Evolutionary conservation across 2,113 vertebrate species (phyloP).

Genomic region (Tapirus terrestris): DNA sequence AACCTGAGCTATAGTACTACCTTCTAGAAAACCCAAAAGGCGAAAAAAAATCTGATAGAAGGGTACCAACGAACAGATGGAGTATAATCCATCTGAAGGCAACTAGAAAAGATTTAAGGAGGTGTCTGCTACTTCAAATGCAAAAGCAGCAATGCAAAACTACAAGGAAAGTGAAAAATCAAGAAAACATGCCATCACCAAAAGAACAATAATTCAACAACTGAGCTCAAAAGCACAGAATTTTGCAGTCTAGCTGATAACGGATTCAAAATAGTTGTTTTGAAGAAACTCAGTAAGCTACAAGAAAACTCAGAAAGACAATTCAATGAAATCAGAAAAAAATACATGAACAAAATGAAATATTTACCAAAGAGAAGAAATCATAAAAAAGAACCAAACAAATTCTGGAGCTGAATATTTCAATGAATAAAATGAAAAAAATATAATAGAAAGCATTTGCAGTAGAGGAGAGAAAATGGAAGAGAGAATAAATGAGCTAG

Average conservation of each 20-base stretch:
- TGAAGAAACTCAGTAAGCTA: not conserved
- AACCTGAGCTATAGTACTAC: not conserved
- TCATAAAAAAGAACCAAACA: not conserved
- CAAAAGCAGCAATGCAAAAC: not conserved
- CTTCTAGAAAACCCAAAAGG: not conserved
- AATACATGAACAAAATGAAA: not conserved
- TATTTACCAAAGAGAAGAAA: not conserved
- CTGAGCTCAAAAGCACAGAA: not conserved
- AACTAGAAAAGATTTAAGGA: not conserved
- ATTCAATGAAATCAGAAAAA: not conserved
- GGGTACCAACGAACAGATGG: not conserved
- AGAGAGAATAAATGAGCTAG: not conserved
- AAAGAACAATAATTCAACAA: not conserved
- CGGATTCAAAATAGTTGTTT: not conserved
- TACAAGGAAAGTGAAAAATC: not conserved
- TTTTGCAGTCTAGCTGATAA: not conserved
- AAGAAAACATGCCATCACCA: not conserved
- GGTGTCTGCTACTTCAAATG: not conserved
- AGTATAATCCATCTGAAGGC: not conserved
- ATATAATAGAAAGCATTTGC: not conserved
- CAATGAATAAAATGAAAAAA: not conserved
- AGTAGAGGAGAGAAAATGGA: not conserved
- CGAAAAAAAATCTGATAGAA: not conserved
- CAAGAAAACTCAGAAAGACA: not conserved
- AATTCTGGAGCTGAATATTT: not conserved